Evolutionary conservation across 2,888 invertebrate species (phyloP).

Genomic region (Chironomus tentans): DNA sequence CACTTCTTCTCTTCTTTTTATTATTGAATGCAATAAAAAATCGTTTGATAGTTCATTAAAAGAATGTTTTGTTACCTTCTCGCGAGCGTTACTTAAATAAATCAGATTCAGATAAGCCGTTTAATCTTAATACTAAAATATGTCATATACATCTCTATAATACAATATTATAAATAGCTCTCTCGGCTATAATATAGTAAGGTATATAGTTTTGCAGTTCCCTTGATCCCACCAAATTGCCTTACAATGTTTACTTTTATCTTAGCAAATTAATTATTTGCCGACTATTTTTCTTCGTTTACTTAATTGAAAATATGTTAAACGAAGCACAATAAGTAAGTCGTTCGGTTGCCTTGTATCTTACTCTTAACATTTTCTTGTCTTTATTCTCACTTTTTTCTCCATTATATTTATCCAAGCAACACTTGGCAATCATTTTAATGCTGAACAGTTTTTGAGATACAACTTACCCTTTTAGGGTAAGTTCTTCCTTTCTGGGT

Average conservation of each 20-base stretch:
- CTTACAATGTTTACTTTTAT: background rate
- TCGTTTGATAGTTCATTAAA: conserved; percentile 6
- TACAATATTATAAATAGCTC: background rate
- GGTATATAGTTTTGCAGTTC: too few relatives aligned
- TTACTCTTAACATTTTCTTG: too few relatives aligned
- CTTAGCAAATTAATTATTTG: background rate
- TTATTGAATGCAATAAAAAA: conserved; percentile 7
- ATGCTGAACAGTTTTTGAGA: background rate
- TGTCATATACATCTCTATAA: background rate
- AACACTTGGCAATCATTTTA: background rate
- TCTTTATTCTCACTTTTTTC: too few relatives aligned
- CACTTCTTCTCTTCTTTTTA: background rate
- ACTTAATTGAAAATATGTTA: background rate
- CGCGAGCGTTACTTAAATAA: background rate
- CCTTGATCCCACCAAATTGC: background rate
- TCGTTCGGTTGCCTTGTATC: background rate
- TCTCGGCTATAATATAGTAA: too few relatives aligned
- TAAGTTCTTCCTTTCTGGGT: too few relatives aligned
- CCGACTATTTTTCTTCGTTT: background rate
- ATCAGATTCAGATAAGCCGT: conserved; percentile 6
- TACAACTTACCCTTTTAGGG: too few relatives aligned
- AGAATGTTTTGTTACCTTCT: background rate
- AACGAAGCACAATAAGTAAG: background rate
- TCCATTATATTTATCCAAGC: too few relatives aligned
- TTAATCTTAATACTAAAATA: background rate